phyloP scores from a whole-genome alignment of 2,888 invertebrate genomes.

The Oeneis ivallda region DNA sequence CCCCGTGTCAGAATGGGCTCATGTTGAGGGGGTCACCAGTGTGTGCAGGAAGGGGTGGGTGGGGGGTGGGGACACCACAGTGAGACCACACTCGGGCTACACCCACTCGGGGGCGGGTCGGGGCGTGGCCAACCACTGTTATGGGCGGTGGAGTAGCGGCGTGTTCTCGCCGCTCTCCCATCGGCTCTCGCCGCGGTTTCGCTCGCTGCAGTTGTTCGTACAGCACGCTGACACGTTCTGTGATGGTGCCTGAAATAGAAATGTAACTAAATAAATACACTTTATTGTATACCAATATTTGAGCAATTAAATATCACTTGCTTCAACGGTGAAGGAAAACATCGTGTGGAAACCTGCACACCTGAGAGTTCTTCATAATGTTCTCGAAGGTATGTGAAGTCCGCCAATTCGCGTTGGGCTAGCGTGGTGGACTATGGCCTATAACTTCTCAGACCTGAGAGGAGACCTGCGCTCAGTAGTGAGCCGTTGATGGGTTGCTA shows the following conservation, averaged over 20 bases:
- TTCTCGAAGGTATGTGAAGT: too few relatives aligned
- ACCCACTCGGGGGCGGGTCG: slow-evolving; percentile 61
- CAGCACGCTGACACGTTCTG: slow-evolving; percentile 64
- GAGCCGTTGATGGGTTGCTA: too few relatives aligned
- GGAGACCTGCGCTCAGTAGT: too few relatives aligned
- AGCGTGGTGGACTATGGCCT: not conserved
- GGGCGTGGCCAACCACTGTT: slow-evolving; percentile 57
- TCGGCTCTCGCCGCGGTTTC: slow-evolving; percentile 46
- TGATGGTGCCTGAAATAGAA: slow-evolving; percentile 49
- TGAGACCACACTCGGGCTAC: slow-evolving; percentile 42
- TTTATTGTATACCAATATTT: too few relatives aligned
- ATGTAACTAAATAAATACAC: too few relatives aligned
- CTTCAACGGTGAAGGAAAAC: too few relatives aligned
- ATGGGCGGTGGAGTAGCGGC: slow-evolving; percentile 68
- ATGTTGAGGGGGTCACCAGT: not conserved
- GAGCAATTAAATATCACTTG: too few relatives aligned
- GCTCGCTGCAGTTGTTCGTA: slow-evolving; percentile 67
- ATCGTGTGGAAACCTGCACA: too few relatives aligned
- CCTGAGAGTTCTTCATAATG: too few relatives aligned
- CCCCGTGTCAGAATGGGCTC: too few relatives aligned
- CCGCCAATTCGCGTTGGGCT: not conserved
- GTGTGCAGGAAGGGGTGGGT: not conserved
- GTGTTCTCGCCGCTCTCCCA: slow-evolving; percentile 66
- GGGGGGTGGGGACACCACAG: too few relatives aligned
- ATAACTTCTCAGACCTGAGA: not conserved